These are phyloP conservation scores for Chrysotoxum bicinctum DNA, from an alignment of 2,888 invertebrate species.

Conservation along the genomic window DNA sequence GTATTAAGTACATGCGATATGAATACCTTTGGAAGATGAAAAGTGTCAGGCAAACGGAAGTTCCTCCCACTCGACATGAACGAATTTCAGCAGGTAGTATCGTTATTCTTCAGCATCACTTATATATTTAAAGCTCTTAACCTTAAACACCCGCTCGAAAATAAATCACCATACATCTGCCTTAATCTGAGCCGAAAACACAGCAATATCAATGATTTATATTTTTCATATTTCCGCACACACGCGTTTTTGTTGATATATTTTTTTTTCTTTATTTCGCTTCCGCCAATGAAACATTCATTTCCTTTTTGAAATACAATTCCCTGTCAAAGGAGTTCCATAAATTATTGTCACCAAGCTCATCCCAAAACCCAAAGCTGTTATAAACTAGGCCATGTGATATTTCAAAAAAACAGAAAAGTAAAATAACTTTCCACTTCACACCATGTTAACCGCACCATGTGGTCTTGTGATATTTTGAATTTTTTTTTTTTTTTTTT, in stretches of 20 bases:
- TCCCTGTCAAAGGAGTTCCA: slow-evolving; percentile 40
- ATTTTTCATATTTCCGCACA: slow-evolving; percentile 29
- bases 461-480: slow-evolving; percentile 49
- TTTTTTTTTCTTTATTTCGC: background rate
- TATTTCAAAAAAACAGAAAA: background rate
- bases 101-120: slow-evolving; percentile 1
- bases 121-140: slow-evolving; percentile 33
- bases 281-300: slow-evolving; percentile 29
- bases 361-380: slow-evolving; percentile 22
- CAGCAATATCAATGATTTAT: slow-evolving; percentile 46
- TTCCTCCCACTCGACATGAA: background rate
- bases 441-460: slow-evolving; percentile 57
- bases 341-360: slow-evolving; percentile 59
- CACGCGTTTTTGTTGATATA: background rate
- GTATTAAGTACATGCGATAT: background rate
- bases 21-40: background rate
- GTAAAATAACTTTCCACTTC: slow-evolving; percentile 45
- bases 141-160: background rate
- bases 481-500: background rate
- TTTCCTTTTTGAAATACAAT: slow-evolving; percentile 36
- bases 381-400: slow-evolving; percentile 51
- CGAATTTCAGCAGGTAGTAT: background rate
- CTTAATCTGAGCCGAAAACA: slow-evolving; percentile 23
- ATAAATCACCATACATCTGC: slow-evolving; percentile 28
- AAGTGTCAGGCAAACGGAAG: background rate